Evolutionary conservation across 2,113 vertebrate genomes (phyloP).

Genomic region (Danio rerio): GRCz12tu NC_133176.1:22329501-22330000

Average conservation of each 20-base stretch:
- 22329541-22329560: background rate
- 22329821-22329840: background rate
- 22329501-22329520: background rate
- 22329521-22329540: background rate
- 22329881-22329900: conserved; percentile 45
- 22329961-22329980: conserved; percentile 58
- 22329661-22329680: background rate
- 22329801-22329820: background rate
- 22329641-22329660: background rate
- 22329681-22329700: too few relatives aligned
- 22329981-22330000: conserved; percentile 47
- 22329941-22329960: conserved; percentile 41
- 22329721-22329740: background rate
- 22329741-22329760: background rate
- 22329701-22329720: background rate
- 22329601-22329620: too few relatives aligned
- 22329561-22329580: background rate
- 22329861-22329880: conserved; percentile 55
- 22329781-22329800: background rate
- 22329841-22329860: conserved; percentile 31
- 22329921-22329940: conserved; percentile 55
- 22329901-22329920: conserved; percentile 46
- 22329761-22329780: background rate
- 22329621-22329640: too few relatives aligned
- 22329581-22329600: background rate